Percentiles rank a stretch among this genome's conserved stretches.
phyloP scores from a whole-genome alignment of 2,888 invertebrate species.

The Agriopis leucophaearia region DNA sequence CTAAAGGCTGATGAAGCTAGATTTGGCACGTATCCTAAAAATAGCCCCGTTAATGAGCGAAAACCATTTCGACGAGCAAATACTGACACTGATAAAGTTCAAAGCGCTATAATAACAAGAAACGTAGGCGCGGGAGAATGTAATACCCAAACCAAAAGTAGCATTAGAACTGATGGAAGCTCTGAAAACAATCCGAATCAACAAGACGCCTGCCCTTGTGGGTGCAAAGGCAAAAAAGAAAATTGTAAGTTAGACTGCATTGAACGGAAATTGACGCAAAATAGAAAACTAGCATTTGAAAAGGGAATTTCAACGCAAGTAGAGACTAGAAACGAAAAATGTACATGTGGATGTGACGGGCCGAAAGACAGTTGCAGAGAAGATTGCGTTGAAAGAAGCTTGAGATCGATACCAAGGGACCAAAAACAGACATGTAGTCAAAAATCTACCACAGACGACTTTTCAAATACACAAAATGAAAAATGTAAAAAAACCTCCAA shows the following conservation, averaged over 20 bases:
- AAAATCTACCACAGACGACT: neutral
- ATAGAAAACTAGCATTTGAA: neutral
- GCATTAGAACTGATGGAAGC: neutral
- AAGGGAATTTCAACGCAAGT: neutral
- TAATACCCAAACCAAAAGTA: neutral
- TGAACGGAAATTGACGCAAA: neutral
- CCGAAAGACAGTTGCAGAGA: neutral
- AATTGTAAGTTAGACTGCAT: neutral
- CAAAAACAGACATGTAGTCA: neutral
- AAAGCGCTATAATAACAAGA: constrained; percentile 11
- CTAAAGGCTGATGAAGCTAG: constrained; percentile 32
- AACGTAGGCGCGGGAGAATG: constrained; percentile 10
- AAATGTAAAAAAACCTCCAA: constrained; percentile 8
- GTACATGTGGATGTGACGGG: neutral
- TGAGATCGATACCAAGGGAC: neutral
- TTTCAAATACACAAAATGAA: neutral
- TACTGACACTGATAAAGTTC: constrained; percentile 59
- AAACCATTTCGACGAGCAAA: constrained; percentile 63
- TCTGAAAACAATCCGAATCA: neutral
- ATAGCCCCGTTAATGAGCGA: constrained; percentile 47
- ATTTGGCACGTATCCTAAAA: constrained; percentile 67
- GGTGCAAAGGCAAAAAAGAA: constrained; percentile 6
- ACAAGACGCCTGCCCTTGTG: constrained; percentile 3
- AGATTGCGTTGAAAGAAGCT: neutral
- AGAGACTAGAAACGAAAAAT: neutral